These are phyloP conservation scores for Polypterus senegalus DNA, from an alignment of 2,113 vertebrate genomes.

Conservation along the genomic window DNA sequence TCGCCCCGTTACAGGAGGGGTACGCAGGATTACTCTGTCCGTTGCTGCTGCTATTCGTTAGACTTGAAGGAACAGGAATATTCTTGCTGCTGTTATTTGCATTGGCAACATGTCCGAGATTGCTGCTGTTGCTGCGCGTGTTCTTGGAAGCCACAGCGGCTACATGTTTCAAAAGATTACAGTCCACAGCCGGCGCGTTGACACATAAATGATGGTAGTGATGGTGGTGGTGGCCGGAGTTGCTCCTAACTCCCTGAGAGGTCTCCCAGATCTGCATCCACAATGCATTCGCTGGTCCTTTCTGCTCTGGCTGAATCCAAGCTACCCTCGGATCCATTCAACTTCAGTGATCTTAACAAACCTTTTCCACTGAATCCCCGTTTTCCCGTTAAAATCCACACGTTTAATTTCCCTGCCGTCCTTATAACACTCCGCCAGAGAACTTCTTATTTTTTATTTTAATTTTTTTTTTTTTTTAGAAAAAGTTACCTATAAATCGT, in stretches of 20 bases:
- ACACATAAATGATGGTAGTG: slow-evolving; percentile 60
- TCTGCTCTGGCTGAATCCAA: slow-evolving; percentile 98
- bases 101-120: slow-evolving; percentile 31
- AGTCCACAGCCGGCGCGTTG: slow-evolving; percentile 59
- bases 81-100: slow-evolving; percentile 24
- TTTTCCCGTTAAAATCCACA: slow-evolving; percentile 29
- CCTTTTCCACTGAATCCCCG: slow-evolving; percentile 31
- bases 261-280: slow-evolving; percentile 98
- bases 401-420: slow-evolving; percentile 30
- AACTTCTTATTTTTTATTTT: too few species aligned
- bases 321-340: slow-evolving; percentile 97
- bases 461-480: too few species aligned
- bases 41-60: slow-evolving; percentile 32
- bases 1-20: slow-evolving; percentile 12
- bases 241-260: slow-evolving; percentile 72
- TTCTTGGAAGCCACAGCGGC: slow-evolving; percentile 35
- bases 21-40: slow-evolving; percentile 19
- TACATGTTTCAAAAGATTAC: slow-evolving; percentile 39
- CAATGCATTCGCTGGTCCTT: slow-evolving; percentile 91
- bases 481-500: too few species aligned
- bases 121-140: slow-evolving; percentile 32
- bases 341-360: slow-evolving; percentile 40
- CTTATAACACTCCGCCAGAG: slow-evolving; percentile 20
- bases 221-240: slow-evolving; percentile 53
- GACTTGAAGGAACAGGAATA: slow-evolving; percentile 24